Conservation (phyloP, 1,140 invertebrate genomes). For the Tetragnatha versicolor region DNA sequence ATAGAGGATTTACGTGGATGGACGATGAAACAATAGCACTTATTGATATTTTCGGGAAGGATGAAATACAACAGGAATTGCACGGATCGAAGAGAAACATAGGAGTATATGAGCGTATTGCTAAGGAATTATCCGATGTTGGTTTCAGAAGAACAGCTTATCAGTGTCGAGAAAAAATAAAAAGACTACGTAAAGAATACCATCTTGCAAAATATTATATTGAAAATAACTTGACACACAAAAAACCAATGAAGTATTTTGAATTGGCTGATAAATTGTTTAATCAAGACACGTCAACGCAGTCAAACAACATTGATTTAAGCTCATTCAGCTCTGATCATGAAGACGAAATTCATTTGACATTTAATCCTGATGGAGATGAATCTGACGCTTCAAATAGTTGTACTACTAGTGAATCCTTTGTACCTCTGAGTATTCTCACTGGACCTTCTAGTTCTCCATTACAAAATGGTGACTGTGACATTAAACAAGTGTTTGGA, state of each 20-base stretch:
- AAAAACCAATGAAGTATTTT: conserved; percentile 49
- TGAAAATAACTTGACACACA: conserved; percentile 18
- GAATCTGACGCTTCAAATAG: conserved; percentile 48
- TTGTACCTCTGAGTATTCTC: not conserved
- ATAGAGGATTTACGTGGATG: conserved; percentile 51
- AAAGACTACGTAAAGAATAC: conserved; percentile 49
- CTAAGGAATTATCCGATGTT: conserved; percentile 29
- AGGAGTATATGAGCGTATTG: conserved; percentile 36
- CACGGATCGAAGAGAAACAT: conserved; percentile 39
- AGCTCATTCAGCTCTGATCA: conserved; percentile 28
- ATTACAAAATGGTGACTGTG: not conserved
- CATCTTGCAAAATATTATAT: conserved; percentile 26
- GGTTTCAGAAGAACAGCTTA: conserved; percentile 45
- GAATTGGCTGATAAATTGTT: conserved; percentile 45
- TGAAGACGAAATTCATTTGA: conserved; percentile 41
- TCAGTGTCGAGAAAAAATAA: conserved; percentile 51
- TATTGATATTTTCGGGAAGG: conserved; percentile 41
- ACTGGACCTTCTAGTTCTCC: conserved; percentile 8
- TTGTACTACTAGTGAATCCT: conserved; percentile 14
- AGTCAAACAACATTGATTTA: not conserved
- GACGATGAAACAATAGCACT: conserved; percentile 49
- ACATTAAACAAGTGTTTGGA: too few relatives aligned
- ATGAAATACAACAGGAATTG: conserved; percentile 39
- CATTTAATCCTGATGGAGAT: conserved; percentile 19
- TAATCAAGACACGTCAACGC: not conserved